These are phyloP conservation scores for Carettochelys insculpta DNA, from an alignment of 2,113 vertebrate species.

Conservation along the genomic window DNA sequence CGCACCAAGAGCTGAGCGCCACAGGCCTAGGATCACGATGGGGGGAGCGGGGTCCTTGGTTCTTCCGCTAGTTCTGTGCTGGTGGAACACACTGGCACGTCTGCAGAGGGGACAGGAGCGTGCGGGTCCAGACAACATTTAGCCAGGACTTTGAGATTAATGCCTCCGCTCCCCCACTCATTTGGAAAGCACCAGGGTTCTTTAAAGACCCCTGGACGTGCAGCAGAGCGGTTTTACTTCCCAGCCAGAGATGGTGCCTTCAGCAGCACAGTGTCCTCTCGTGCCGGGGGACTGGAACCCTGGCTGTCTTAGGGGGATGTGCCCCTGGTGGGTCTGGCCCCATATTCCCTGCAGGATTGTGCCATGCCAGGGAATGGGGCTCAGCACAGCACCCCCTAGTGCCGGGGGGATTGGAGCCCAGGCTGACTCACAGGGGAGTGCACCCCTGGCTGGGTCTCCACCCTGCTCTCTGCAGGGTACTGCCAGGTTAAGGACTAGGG, in stretches of 20 bases:
- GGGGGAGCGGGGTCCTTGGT: not conserved
- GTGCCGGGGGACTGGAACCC: not conserved
- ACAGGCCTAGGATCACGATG: not conserved
- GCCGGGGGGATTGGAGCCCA: not conserved
- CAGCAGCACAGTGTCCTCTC: too few species aligned
- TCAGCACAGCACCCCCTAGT: not conserved
- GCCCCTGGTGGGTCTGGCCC: not conserved
- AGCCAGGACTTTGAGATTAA: not conserved
- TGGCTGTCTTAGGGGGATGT: not conserved
- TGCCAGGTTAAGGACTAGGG: too few species aligned
- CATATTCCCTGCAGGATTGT: too few species aligned
- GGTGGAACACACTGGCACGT: not conserved
- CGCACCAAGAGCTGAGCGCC: not conserved
- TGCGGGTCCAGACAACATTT: not conserved
- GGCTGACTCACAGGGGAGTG: not conserved
- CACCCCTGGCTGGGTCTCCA: not conserved
- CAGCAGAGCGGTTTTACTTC: not conserved
- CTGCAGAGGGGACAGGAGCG: not conserved
- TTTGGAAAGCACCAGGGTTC: not conserved
- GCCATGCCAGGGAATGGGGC: not conserved
- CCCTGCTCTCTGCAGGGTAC: not conserved
- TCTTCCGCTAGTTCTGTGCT: not conserved
- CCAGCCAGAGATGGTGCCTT: not conserved
- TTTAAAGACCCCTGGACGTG: not conserved
- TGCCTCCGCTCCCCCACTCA: not conserved